Evolutionary conservation across 2,113 vertebrate genomes (phyloP), one percentile per base, ranked within the genome.

Genomic region (Sinosuthora webbiana): DNA sequence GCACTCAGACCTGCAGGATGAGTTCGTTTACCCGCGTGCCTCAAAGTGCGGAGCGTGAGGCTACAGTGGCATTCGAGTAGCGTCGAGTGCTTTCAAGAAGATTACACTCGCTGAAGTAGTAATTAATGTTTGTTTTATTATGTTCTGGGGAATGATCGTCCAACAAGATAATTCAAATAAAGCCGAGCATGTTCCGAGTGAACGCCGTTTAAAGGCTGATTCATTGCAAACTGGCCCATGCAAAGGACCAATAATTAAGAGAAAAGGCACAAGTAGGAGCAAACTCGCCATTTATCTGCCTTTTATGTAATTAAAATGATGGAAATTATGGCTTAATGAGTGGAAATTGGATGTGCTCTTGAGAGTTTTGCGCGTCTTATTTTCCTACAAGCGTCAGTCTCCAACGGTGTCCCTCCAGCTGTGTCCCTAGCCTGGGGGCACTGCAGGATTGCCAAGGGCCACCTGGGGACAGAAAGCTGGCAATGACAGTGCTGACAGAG

Each of bases 51-150:
- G 60, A 60, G 74, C 35, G 8, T 2, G 60, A 84, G 71, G 93
- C 55, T 47, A 33, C 91, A 70, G 49, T 10, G 94, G 83, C 68
- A 16, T 62, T 50, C 16, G 37, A 75, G 94, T 31, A 45, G n/a
- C 8, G 41, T 8, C 12, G 87, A 92, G 97, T 68, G 94, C 87
- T 81, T 83, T 73, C 64, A 86, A 93, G 93, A 93, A 93, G 91
- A 92, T 85, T 70, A 76, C 79, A 49, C 90, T 88, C 55, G 18
- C 83, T 60, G 91, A 94, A 97, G 77, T n/a, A 89, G 94, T 97
- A 96, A 97, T 98, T 97, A 97, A 97, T 97, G 94, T 97, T 98
- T 97, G 96, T 92, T 98, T 97, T 97, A 97, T 94, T 93, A 93
- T 52, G 95, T 97, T 96, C 96, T 89, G 60, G 97, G 97, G 97